Evolutionary conservation across 2,113 vertebrate genomes (phyloP), one percentile per base, ranked within the genome.

Genomic region (Amazona guildingii): DNA sequence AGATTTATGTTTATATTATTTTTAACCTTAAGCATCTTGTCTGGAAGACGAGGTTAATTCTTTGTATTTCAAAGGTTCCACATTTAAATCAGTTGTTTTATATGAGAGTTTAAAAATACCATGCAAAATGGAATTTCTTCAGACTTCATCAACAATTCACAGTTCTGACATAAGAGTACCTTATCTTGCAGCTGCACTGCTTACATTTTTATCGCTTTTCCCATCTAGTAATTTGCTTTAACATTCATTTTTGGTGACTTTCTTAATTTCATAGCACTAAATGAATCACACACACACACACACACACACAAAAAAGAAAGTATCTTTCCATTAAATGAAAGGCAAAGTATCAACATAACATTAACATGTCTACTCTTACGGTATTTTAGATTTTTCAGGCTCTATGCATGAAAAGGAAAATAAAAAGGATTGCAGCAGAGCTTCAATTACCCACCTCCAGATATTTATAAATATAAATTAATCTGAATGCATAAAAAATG

Each of bases 1-100:
- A 98, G 97, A 98, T 98, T 97, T 97, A 97, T 97, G 85, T 88
- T 97, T 97, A 91, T 96, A 94, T 97, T 97, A 91, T 94, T 97
- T 93, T 96, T 97, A 98, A 97, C 97, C 94, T 97, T 97, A 98
- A 96, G 63, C 70, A 97, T 97, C 88, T 92, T 96, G 83, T 94
- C 76, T 94, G 39, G 54, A 96, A 69, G 63, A 48, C 94, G 88
- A 94, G 87, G 87, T 97, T 96, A 97, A 95, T 95, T 95, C 76
- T 95, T 94, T 86, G 67, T 70, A 79, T 92, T 91, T 77, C 64
- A 92, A 66, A 96, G 67, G 68, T 76, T 96, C 90, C 63, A 76
- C 83, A 77, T 88, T 92, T 88, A 95, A 97, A 93, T 84, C 59
- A 94, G 57, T 92, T 90, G 79, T 79, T 95, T 96, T 62, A 86